Percentiles rank a stretch among this genome's conserved stretches.
phyloP scores from a whole-genome alignment of 2,888 invertebrate species.

The Leptura quadrifasciata region DNA sequence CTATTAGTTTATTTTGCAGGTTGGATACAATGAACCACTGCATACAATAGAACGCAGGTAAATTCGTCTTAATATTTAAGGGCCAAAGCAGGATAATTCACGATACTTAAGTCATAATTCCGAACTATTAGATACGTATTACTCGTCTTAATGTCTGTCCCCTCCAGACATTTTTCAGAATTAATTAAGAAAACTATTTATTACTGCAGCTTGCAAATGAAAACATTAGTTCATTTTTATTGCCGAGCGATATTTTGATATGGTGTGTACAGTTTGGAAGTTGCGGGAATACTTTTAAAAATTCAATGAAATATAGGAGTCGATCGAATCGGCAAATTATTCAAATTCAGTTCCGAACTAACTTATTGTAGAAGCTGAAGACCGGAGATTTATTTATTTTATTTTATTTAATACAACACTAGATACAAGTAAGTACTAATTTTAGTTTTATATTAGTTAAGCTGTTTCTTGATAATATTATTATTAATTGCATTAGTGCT shows the following conservation, averaged over 20 bases:
- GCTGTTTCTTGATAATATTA: no score
- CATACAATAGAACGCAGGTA: background rate
- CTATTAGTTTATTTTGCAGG: no score
- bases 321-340: slow-evolving; percentile 73
- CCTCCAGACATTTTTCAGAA: slow-evolving; percentile 24
- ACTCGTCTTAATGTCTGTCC: background rate
- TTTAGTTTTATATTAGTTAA: no score
- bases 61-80: background rate
- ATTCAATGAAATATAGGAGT: slow-evolving; percentile 68
- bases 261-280: background rate
- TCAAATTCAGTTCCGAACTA: slow-evolving; percentile 75
- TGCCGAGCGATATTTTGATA: background rate
- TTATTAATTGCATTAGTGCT: no score
- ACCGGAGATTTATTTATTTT: slow-evolving; percentile 14
- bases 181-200: slow-evolving; percentile 39
- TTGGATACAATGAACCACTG: background rate
- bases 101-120: background rate
- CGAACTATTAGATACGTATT: background rate
- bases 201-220: slow-evolving; percentile 22
- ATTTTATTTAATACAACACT: background rate
- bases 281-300: background rate
- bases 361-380: slow-evolving; percentile 33
- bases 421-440: no score
- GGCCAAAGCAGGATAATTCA: background rate
- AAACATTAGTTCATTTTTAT: slow-evolving; percentile 30